phyloP scores from a whole-genome alignment of 2,797 vertebrate species.

The Macroramphosus scolopax region DNA sequence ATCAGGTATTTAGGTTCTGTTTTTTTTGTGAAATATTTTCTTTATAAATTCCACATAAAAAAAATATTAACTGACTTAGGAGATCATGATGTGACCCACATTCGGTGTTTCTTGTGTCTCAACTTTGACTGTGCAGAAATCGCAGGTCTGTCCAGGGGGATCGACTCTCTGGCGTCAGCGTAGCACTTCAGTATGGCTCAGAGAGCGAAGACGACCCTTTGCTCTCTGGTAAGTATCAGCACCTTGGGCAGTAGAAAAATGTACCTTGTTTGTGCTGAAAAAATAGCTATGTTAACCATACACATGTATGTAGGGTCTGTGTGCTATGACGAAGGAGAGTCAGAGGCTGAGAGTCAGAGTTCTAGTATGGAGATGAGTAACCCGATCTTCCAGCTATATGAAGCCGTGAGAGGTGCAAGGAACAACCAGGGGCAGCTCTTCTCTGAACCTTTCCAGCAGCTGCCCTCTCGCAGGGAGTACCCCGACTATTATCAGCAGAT shows the following conservation, averaged over 20 bases:
- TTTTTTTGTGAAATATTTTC: background rate
- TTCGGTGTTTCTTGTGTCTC: slow-evolving; percentile 7
- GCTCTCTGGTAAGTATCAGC: slow-evolving; percentile 82
- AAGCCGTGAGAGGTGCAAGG: slow-evolving; percentile 88
- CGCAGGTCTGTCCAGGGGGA: slow-evolving; percentile 93
- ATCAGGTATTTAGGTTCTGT: slow-evolving; percentile 85
- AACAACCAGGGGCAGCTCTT: slow-evolving; percentile 94
- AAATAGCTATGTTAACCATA: too few species aligned
- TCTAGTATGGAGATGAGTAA: slow-evolving; percentile 91
- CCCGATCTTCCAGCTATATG: slow-evolving; percentile 94
- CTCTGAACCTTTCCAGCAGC: slow-evolving; percentile 92
- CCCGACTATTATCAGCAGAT: slow-evolving; percentile 99
- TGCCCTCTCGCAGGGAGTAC: slow-evolving; percentile 95
- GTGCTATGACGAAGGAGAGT: slow-evolving; percentile 92
- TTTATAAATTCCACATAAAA: background rate
- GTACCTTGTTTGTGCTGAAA: background rate
- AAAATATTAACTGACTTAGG: background rate
- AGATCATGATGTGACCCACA: background rate
- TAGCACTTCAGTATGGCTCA: slow-evolving; percentile 92
- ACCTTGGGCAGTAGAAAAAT: background rate
- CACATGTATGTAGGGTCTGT: slow-evolving; percentile 79
- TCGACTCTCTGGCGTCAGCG: slow-evolving; percentile 89
- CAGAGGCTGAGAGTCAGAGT: slow-evolving; percentile 91
- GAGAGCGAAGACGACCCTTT: slow-evolving; percentile 96
- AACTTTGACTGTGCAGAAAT: slow-evolving; percentile 80